These are phyloP conservation scores for Gobionotothen gibberifrons DNA, from an alignment of 2,797 vertebrate species.

Conservation along the genomic window DNA sequence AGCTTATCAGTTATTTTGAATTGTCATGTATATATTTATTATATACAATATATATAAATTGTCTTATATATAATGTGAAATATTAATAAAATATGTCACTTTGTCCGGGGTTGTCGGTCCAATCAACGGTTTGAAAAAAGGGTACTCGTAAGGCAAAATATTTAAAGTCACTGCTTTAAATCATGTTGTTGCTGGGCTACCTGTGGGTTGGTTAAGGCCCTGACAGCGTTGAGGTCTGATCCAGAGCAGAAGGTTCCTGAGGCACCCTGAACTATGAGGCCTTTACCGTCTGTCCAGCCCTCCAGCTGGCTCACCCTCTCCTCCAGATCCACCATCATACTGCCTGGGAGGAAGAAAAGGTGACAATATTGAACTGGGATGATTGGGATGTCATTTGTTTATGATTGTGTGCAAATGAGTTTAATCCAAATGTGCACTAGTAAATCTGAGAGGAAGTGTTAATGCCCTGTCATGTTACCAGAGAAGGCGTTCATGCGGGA, in stretches of 20 bases:
- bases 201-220: constrained; percentile 87
- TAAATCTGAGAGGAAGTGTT: background rate
- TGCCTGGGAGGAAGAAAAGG: constrained; percentile 81
- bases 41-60: too few species aligned
- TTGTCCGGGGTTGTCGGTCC: too few species aligned
- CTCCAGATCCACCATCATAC: constrained; percentile 95
- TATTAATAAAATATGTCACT: too few species aligned
- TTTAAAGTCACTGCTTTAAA: background rate
- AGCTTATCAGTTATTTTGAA: too few species aligned
- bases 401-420: background rate
- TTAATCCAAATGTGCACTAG: background rate
- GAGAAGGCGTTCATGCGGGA: constrained; percentile 94
- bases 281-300: constrained; percentile 93
- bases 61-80: too few species aligned
- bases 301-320: constrained; percentile 91
- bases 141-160: too few species aligned
- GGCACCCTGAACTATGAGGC: constrained; percentile 90
- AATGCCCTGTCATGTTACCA: constrained; percentile 79
- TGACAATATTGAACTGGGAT: background rate
- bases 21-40: too few species aligned
- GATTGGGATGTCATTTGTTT: background rate
- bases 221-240: constrained; percentile 91
- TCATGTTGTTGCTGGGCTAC: constrained; percentile 59
- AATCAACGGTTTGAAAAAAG: too few species aligned
- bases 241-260: constrained; percentile 94